Conservation (phyloP, 2,797 vertebrate species). For the Syngnathus rostellatus region DNA sequence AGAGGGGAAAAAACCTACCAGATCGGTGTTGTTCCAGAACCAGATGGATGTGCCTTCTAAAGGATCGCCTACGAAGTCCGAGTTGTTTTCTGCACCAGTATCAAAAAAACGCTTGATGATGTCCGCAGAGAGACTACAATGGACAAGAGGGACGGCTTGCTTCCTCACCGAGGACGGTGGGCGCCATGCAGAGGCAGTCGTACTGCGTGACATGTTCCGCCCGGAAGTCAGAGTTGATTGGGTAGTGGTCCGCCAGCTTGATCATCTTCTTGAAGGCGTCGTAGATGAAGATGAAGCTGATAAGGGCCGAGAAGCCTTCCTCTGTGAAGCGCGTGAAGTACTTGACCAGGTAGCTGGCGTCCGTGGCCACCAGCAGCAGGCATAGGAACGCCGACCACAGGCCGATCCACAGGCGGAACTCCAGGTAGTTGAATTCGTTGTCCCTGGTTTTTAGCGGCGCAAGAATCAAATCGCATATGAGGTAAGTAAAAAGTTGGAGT, state of each 20-base stretch:
- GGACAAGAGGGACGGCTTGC: neutral
- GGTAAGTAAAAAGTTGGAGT: no score
- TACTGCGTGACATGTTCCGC: slow-evolving; percentile 79
- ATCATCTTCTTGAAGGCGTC: slow-evolving; percentile 99
- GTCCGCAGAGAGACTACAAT: neutral
- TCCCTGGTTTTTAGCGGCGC: slow-evolving; percentile 66
- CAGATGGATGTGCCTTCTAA: slow-evolving; percentile 46
- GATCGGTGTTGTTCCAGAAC: slow-evolving; percentile 61
- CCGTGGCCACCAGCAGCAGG: slow-evolving; percentile 85
- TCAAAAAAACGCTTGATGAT: neutral
- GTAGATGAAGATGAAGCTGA: slow-evolving; percentile 99
- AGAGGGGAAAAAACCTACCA: slow-evolving; percentile 63
- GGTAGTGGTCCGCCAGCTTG: slow-evolving; percentile 85
- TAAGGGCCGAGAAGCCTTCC: slow-evolving; percentile 96
- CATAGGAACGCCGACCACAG: slow-evolving; percentile 94
- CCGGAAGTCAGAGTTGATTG: slow-evolving; percentile 81
- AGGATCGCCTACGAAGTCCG: slow-evolving; percentile 58
- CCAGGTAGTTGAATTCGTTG: slow-evolving; percentile 86
- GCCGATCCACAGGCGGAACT: slow-evolving; percentile 97
- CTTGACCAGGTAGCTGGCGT: slow-evolving; percentile 94
- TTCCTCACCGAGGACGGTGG: slow-evolving; percentile 69
- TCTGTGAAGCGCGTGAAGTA: slow-evolving; percentile 99
- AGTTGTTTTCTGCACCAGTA: slow-evolving; percentile 74
- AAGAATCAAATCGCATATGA: no score
- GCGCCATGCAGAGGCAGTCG: slow-evolving; percentile 83